Percentiles rank a stretch among this genome's conserved stretches.
Evolutionary conservation across 1,140 invertebrate genomes (phyloP).

Genomic region (Camponotus vicinus): DNA sequence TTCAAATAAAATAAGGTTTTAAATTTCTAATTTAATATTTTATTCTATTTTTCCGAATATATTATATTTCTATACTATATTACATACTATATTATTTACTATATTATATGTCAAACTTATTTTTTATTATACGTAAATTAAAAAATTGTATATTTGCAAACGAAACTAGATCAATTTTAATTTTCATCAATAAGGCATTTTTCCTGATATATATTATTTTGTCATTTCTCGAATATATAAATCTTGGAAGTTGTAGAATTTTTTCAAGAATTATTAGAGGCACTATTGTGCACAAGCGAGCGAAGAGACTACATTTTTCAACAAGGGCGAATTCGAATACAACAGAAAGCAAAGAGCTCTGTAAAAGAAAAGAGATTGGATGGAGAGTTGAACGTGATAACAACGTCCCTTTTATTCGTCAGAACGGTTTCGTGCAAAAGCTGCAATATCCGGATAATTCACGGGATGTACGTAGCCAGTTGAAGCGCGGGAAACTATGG

Average conservation of each 20-base stretch:
- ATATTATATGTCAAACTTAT: background rate
- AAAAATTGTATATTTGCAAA: background rate
- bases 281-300: background rate
- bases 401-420: constrained; percentile 63
- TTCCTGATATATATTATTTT: background rate
- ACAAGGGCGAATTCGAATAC: background rate
- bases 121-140: background rate
- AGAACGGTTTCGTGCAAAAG: constrained; percentile 50
- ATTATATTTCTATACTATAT: background rate
- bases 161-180: background rate
- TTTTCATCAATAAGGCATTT: background rate
- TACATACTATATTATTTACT: constrained; percentile 26
- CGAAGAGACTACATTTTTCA: background rate
- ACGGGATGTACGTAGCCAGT: constrained; percentile 34
- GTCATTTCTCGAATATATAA: background rate
- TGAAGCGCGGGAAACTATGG: background rate
- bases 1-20: background rate
- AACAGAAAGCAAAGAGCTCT: constrained; percentile 32
- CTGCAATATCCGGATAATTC: constrained; percentile 67
- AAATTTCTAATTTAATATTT: constrained; percentile 15
- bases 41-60: background rate
- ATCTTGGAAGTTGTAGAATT: background rate
- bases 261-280: background rate
- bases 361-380: constrained; percentile 22
- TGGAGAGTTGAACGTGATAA: constrained; percentile 46